Evolutionary conservation across 1,140 invertebrate genomes (phyloP).

Genomic region (Archivesica marissinica): DNA sequence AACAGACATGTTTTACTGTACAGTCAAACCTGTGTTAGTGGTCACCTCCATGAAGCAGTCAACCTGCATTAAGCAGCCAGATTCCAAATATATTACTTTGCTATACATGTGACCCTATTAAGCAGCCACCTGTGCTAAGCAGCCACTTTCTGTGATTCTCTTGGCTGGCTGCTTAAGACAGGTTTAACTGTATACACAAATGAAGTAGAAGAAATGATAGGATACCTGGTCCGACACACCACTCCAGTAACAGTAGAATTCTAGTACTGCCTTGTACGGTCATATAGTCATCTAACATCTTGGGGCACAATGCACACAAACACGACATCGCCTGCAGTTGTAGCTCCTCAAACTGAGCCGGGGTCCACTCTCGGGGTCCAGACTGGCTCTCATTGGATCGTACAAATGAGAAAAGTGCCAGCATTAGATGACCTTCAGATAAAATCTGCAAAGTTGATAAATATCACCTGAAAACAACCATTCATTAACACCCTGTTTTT

Average conservation of each 20-base stretch:
- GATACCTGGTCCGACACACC: slow-evolving; percentile 82
- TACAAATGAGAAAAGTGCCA: slow-evolving; percentile 83
- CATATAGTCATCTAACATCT: slow-evolving; percentile 83
- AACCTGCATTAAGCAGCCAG: no score
- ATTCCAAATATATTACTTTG: no score
- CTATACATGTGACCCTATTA: no score
- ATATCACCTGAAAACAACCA: no score
- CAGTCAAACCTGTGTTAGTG: no score
- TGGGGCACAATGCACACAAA: slow-evolving; percentile 80
- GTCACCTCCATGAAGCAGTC: no score
- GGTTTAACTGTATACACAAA: no score
- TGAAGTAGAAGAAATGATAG: neutral
- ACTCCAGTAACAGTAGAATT: slow-evolving; percentile 83
- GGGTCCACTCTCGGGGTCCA: slow-evolving; percentile 79
- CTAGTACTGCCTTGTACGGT: slow-evolving; percentile 82
- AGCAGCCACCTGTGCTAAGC: no score
- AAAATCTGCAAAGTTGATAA: slow-evolving; percentile 81
- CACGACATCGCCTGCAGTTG: slow-evolving; percentile 82
- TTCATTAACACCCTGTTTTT: no score
- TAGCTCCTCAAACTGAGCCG: slow-evolving; percentile 84
- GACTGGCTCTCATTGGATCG: slow-evolving; percentile 78
- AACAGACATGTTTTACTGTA: no score
- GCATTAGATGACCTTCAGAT: slow-evolving; percentile 81
- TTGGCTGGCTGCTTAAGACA: no score
- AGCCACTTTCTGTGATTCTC: no score